Evolutionary conservation across 2,113 vertebrate genomes (phyloP).

Genomic region (Nestor notabilis): DNA sequence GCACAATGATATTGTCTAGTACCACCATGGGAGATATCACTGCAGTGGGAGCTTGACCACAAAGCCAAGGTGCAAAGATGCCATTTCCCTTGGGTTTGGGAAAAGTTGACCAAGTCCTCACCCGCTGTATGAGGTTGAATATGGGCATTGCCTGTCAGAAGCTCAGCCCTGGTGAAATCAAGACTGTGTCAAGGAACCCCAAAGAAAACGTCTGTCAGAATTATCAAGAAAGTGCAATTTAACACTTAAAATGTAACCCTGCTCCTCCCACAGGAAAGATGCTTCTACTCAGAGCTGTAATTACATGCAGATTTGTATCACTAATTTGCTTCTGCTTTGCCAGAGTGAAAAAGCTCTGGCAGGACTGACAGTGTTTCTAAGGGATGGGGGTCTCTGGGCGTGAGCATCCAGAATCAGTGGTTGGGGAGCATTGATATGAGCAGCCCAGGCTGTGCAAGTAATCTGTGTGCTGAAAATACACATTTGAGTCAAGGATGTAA

Average conservation of each 20-base stretch:
- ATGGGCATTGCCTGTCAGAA: fast-evolving
- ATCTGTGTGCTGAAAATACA: background rate
- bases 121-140: background rate
- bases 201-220: background rate
- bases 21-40: fast-evolving
- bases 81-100: background rate
- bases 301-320: background rate
- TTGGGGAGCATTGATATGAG: background rate
- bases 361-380: background rate
- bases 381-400: background rate
- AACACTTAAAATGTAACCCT: slow-evolving; percentile 18
- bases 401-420: background rate
- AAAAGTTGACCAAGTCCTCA: background rate
- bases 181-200: background rate
- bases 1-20: background rate
- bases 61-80: background rate
- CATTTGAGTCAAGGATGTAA: background rate
- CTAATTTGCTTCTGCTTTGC: background rate
- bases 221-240: background rate
- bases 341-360: background rate
- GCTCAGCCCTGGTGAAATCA: background rate
- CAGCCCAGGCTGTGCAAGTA: background rate
- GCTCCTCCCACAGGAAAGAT: slow-evolving; percentile 13
- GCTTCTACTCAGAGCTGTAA: slow-evolving; percentile 26
- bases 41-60: background rate